Conservation (phyloP, 2,113 vertebrate species). For the Diglossa brunneiventris region DNA sequence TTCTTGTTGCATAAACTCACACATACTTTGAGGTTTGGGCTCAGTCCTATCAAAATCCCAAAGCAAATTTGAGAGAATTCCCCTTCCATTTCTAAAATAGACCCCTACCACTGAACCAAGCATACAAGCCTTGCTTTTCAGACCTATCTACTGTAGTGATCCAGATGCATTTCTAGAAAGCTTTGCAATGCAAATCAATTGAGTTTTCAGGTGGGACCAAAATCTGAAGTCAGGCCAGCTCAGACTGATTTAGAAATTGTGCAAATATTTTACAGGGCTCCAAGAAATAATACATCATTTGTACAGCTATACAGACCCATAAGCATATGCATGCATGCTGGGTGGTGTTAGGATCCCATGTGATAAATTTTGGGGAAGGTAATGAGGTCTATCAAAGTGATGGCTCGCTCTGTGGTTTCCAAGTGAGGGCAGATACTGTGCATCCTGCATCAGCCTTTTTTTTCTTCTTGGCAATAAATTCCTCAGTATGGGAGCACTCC, state of each 20-base stretch:
- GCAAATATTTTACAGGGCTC: constrained; percentile 30
- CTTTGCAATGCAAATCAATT: not conserved
- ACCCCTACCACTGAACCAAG: not conserved
- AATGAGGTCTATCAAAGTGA: not conserved
- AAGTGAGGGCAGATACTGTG: not conserved
- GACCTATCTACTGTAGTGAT: not conserved
- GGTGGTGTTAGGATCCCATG: not conserved
- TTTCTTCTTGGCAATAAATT: not conserved
- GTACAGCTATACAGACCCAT: not conserved
- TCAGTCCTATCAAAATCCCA: constrained; percentile 17
- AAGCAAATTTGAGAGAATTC: not conserved
- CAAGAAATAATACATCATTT: not conserved
- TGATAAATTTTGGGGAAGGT: not conserved
- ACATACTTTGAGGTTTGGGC: not conserved
- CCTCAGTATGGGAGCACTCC: not conserved
- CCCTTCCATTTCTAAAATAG: not conserved
- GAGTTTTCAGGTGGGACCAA: not conserved
- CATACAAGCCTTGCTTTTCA: not conserved
- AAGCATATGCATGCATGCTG: not conserved
- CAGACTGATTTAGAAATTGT: not conserved
- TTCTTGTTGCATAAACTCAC: not conserved
- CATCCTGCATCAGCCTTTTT: not conserved
- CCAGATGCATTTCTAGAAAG: not conserved
- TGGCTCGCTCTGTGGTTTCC: not conserved
- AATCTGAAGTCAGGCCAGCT: not conserved